phyloP scores from a whole-genome alignment of 1,140 invertebrate species.

The Littorina saxatilis region DNA sequence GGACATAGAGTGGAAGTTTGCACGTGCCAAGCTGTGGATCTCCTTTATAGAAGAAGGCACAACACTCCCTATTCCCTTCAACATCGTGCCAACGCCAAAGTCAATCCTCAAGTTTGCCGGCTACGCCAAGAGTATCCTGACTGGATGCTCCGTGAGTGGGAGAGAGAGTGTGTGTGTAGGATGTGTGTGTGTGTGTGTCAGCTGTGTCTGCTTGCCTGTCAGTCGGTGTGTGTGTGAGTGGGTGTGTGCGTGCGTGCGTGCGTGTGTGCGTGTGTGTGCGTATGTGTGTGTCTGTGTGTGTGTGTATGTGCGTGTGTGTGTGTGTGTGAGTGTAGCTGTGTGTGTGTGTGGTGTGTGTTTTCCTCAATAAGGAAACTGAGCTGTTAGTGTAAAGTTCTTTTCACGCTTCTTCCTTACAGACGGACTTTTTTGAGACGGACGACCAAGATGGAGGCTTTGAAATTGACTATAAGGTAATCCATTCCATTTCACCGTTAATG shows the following conservation, averaged over 20 bases:
- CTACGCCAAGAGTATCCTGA: constrained; percentile 31
- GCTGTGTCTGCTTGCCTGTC: neutral
- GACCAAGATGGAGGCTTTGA: constrained; percentile 2
- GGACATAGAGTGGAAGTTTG: constrained; percentile 95
- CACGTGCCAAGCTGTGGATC: constrained; percentile 92
- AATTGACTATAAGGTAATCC: constrained; percentile 40
- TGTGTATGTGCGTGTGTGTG: neutral
- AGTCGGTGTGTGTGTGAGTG: neutral
- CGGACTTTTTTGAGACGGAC: neutral
- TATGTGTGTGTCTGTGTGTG: neutral
- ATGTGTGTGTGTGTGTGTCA: constrained; percentile 8
- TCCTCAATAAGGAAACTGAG: too few relatives aligned
- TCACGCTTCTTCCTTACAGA: neutral
- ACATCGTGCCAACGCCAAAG: constrained; percentile 93
- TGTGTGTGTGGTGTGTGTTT: too few relatives aligned
- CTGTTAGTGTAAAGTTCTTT: too few relatives aligned
- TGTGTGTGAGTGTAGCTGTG: too few relatives aligned
- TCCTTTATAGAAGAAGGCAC: constrained; percentile 92
- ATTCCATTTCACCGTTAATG: too few relatives aligned
- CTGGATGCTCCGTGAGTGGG: constrained; percentile 24
- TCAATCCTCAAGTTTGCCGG: constrained; percentile 70
- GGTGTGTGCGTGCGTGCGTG: too few relatives aligned
- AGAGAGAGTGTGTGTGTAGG: neutral
- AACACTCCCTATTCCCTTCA: constrained; percentile 91
- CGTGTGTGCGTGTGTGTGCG: neutral